Evolutionary conservation across 1,140 invertebrate genomes (phyloP).

Genomic region (Lamellibrachia luymesi): DNA sequence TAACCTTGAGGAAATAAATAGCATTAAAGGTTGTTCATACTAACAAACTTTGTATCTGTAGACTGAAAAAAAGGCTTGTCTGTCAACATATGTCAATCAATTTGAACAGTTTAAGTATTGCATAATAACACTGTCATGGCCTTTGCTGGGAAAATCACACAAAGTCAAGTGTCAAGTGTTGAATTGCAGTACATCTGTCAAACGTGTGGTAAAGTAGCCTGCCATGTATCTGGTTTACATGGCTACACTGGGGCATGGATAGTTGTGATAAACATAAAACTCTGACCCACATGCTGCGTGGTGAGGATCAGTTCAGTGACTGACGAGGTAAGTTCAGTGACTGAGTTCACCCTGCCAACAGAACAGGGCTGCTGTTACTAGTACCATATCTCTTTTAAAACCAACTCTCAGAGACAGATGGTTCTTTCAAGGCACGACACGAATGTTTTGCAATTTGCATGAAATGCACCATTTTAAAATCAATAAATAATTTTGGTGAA

Average conservation of each 20-base stretch:
- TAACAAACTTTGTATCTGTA: background rate
- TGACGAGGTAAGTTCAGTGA: too few species aligned
- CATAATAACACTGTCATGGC: background rate
- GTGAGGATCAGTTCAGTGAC: too few species aligned
- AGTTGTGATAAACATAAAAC: background rate
- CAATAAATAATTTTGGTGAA: too few species aligned
- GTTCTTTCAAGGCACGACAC: background rate
- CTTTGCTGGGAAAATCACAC: background rate
- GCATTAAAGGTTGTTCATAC: too few species aligned
- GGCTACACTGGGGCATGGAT: background rate
- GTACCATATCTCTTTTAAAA: background rate
- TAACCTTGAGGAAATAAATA: too few species aligned
- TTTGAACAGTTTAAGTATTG: background rate
- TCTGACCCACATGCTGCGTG: background rate
- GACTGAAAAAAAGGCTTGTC: background rate
- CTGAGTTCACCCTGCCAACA: background rate
- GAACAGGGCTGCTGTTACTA: background rate
- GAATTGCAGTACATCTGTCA: background rate
- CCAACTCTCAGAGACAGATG: background rate
- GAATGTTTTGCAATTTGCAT: background rate
- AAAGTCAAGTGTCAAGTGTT: background rate
- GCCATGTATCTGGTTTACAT: background rate
- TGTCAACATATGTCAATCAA: background rate
- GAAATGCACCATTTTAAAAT: background rate
- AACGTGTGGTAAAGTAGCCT: background rate